phyloP scores from a whole-genome alignment of 2,113 vertebrate species.

The Neoarius graeffei region DNA sequence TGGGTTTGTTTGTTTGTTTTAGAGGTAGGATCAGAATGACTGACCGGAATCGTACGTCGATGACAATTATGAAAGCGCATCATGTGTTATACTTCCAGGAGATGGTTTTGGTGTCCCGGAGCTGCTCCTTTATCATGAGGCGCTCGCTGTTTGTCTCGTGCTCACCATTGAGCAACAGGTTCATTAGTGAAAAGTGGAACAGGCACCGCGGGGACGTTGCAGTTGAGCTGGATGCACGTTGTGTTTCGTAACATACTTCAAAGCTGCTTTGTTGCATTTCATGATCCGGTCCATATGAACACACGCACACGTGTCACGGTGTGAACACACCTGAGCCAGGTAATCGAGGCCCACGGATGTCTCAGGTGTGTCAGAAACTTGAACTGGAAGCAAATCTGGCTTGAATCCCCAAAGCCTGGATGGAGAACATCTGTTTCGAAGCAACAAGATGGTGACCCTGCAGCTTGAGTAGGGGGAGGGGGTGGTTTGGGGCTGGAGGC shows the following conservation, averaged over 20 bases:
- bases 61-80: too few relatives aligned
- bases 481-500: constrained; percentile 44
- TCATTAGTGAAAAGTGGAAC: neutral
- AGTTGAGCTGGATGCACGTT: neutral
- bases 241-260: neutral
- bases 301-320: neutral
- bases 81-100: too few relatives aligned
- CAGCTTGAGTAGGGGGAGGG: neutral
- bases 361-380: constrained; percentile 9
- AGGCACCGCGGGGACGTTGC: too few relatives aligned
- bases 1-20: neutral
- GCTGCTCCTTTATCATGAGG: neutral
- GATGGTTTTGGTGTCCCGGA: neutral
- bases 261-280: neutral
- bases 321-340: neutral
- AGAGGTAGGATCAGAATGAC: too few relatives aligned
- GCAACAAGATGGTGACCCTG: constrained; percentile 31
- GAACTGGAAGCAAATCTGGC: neutral
- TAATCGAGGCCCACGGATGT: neutral
- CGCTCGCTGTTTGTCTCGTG: neutral
- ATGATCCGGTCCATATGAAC: neutral
- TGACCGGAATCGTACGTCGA: too few relatives aligned
- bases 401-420: constrained; percentile 1
- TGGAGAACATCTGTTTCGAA: constrained; percentile 31
- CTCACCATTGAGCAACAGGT: neutral